phyloP scores from a whole-genome alignment of 2,797 vertebrate genomes.

The Denticeps clupeoides region DNA sequence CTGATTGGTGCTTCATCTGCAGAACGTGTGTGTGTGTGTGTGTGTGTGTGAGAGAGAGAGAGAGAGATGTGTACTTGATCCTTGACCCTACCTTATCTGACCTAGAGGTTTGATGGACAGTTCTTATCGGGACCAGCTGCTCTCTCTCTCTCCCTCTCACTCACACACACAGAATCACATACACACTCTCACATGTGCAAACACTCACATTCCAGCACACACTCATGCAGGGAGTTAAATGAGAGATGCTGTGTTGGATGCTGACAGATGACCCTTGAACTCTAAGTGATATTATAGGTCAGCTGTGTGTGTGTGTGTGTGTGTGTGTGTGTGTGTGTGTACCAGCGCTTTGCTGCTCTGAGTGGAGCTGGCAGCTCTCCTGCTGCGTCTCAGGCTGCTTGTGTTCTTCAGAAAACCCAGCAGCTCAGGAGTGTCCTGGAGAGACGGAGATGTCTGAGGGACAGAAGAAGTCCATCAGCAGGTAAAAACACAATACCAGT shows the following conservation, averaged over 20 bases:
- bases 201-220: not conserved
- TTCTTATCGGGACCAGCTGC: conserved; percentile 21
- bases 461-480: not conserved
- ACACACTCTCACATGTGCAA: not conserved
- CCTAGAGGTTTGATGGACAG: conserved; percentile 14
- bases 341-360: conserved; percentile 78
- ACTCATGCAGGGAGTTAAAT: not conserved
- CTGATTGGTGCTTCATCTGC: not conserved
- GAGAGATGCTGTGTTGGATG: conserved; percentile 6
- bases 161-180: not conserved
- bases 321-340: conserved; percentile 29
- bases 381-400: conserved; percentile 60
- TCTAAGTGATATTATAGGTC: conserved; percentile 2
- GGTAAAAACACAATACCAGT: not conserved
- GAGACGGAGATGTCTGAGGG: conserved; percentile 45
- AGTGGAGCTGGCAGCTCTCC: conserved; percentile 51
- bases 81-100: conserved; percentile 11
- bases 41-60: not conserved
- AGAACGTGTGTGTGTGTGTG: not conserved
- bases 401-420: conserved; percentile 80
- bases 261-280: conserved; percentile 11
- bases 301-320: not conserved
- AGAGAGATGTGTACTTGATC: not conserved
- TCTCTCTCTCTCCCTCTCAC: not conserved
- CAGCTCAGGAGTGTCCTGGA: conserved; percentile 81